Base-by-base conservation (phyloP, 2,797 vertebrate genomes). In the Labeo calbasu region DNA sequence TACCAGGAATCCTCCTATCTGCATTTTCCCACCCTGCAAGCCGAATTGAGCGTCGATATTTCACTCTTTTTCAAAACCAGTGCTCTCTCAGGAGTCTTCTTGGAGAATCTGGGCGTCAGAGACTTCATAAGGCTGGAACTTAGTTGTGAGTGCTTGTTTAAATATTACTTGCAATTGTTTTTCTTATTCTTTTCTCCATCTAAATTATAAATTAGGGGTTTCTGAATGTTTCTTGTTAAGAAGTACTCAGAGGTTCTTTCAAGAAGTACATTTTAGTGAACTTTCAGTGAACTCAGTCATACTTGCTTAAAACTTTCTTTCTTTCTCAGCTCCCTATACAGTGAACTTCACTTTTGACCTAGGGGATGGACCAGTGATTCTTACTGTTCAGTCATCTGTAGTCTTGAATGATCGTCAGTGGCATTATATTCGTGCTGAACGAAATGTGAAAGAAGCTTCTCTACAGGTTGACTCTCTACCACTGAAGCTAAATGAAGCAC, bases 331-430 rank as follows among this genome's bases (percentile, higher is more conserved):
- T 88, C 95, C 96, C 69, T 94, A 94, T 21, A 94, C 92, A 84
- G 94, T 99, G 72, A 92, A 94, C 3, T 98, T 98, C 91, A 96
- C 96, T 81, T 94, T 97, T 23, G 97, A 99, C 4, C 96, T 97
- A 0, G 97, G 97, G 0, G 96, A 97, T 15, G 97, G 97, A 13
- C 96, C 97, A 0, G 68, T 94, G 51, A 94, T 95, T 81, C 93
- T 96, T 1, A 88, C 84, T 0, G 94, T 97, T 12, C 94, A 94
- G 19, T 96, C 97, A 1, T 89, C 89, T 6, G 71, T 85, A 6
- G 84, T 91, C 1, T 87, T 98, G 85, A 97, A 98, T 77, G 97
- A 98, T 93, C 94, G 96, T 85, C 96, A 97, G n/a, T 99, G 97
- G 97, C 97, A 99, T 88, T 94, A 94, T 0, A 63, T 99, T 12